A percentile compares a stretch with the other conserved stretches of the same genome.
Evolutionary conservation across 2,797 vertebrate species (phyloP).

Genomic region (Sebastes steindachneri): DNA sequence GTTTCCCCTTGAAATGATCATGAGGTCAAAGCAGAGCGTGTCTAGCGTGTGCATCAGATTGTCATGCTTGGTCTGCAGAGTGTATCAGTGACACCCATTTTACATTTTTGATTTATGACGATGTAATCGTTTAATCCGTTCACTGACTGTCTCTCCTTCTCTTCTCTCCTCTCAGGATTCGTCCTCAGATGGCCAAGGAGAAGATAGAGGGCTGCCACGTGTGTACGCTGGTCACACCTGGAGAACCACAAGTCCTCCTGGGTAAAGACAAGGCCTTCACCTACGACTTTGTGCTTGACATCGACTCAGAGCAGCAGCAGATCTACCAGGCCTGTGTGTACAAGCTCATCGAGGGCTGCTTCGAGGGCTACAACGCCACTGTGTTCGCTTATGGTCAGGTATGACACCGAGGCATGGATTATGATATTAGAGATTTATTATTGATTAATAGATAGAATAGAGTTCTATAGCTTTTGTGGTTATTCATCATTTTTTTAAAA

Average conservation of each 20-base stretch:
- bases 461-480: not conserved
- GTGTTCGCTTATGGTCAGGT: slow-evolving; percentile 98
- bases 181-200: slow-evolving; percentile 96
- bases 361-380: slow-evolving; percentile 97
- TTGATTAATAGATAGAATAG: not conserved
- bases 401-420: not conserved
- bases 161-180: slow-evolving; percentile 85
- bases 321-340: slow-evolving; percentile 90
- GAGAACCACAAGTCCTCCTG: slow-evolving; percentile 95
- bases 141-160: not conserved
- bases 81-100: not conserved
- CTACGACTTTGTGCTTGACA: slow-evolving; percentile 95
- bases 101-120: not conserved
- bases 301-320: slow-evolving; percentile 89
- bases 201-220: slow-evolving; percentile 98
- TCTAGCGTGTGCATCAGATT: not conserved
- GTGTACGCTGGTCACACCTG: slow-evolving; percentile 93
- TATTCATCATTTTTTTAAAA: not conserved
- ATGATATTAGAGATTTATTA: not conserved
- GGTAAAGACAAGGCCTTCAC: slow-evolving; percentile 99
- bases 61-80: not conserved
- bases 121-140: not conserved
- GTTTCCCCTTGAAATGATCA: not conserved
- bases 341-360: slow-evolving; percentile 96
- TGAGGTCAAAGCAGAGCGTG: not conserved